Conservation (phyloP, 1,140 invertebrate genomes). For the Brachionus calyciflorus region DNA sequence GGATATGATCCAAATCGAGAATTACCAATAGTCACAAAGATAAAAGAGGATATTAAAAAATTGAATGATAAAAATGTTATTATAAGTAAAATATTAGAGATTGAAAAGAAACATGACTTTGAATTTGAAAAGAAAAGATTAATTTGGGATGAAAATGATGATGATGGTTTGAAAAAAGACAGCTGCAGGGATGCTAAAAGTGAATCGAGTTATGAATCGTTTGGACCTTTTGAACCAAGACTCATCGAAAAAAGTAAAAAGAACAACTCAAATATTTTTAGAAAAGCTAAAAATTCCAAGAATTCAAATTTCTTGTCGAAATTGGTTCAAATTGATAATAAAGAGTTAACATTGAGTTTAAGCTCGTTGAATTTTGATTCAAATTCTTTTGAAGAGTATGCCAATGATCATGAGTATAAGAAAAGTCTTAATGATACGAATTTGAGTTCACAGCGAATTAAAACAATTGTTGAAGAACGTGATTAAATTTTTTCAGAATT, state of each 20-base stretch:
- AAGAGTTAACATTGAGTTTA: background rate
- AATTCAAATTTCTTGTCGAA: background rate
- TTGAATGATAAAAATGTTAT: slow-evolving; percentile 48
- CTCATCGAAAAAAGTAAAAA: slow-evolving; percentile 1
- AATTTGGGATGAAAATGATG: slow-evolving; percentile 35
- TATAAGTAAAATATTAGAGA: slow-evolving; percentile 21
- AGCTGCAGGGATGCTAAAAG: background rate
- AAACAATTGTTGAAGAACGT: background rate
- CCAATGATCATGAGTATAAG: background rate
- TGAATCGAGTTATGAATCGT: background rate
- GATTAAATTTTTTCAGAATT: background rate
- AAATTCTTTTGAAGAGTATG: slow-evolving; percentile 6
- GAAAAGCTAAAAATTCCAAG: background rate
- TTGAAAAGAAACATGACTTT: slow-evolving; percentile 17
- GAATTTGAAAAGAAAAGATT: slow-evolving; percentile 41
- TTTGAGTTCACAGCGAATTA: background rate
- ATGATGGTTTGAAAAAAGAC: background rate
- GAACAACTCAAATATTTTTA: background rate
- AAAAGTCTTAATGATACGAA: background rate
- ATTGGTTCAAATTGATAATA: background rate
- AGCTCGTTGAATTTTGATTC: background rate
- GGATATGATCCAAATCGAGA: slow-evolving; percentile 56
- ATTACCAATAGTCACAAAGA: slow-evolving; percentile 58
- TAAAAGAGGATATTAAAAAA: slow-evolving; percentile 58
- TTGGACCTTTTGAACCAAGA: slow-evolving; percentile 19